Evolutionary conservation across 2,113 vertebrate species (phyloP), one percentile per base, ranked within the genome.

Genomic region (Corapipo altera): DNA sequence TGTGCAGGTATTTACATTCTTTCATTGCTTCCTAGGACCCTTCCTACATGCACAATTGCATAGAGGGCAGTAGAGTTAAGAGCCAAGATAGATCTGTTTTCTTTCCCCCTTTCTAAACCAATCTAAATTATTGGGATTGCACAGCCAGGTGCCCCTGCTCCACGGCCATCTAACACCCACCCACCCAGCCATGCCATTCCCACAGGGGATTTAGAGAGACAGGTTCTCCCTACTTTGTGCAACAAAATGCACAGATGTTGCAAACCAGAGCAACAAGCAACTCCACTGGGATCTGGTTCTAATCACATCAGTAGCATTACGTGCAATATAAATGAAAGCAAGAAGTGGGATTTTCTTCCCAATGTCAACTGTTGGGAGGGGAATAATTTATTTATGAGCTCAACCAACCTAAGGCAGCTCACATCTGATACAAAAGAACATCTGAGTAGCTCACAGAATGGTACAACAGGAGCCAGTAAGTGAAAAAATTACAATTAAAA

Each of bases 281-380:
- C 57, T 77, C 22, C 22, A 23, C 14, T 8, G 11, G 22, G 30
- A 32, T 43, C 18, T 8, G 3, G 18, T 22, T 69, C 51, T 67
- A 14, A 59, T 24, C 64, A 15, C 0, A 1, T 30, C 80, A 30
- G 12, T 8, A 7, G 73, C 8, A 0, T 64, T 51, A 51, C 49
- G 4, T 3, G 4, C 19, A 16, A 27, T 3, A 33, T 8, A 57
- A 73, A 67, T 37, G 33, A 46, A 73, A 33, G 20, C 33, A 72
- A 44, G 51, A 49, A n/a, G 28, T 12, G 41, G 30, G 32, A 62
- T 78, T 58, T 48, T 70, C 32, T 22, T 55, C 33, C 54, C 12
- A 30, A 7, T 2, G 1, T 46, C 35, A 72, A 3, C 52, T 51
- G 18, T 16, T 57, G 27, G 6, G 12, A 6, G 6, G 21, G 55